These are phyloP conservation scores for Lepus oiostolus DNA, from an alignment of 2,797 vertebrate species.

Conservation along the genomic window DNA sequence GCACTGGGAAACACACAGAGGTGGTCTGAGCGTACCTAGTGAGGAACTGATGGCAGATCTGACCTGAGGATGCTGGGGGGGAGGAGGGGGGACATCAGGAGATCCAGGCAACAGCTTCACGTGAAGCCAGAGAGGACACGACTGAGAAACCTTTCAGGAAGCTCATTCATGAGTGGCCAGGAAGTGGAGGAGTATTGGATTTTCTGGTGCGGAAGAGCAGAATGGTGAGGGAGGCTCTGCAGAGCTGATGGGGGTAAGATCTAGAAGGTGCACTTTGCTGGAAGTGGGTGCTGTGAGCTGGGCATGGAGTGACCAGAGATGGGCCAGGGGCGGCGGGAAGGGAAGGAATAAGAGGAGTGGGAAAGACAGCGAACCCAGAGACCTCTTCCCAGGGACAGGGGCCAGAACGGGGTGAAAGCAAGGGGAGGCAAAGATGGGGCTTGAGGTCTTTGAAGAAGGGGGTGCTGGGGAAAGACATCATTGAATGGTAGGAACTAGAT, in stretches of 20 bases:
- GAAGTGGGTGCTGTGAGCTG: background rate
- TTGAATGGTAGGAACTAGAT: background rate
- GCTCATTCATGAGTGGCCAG: background rate
- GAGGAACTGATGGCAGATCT: background rate
- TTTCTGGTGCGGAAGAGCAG: background rate
- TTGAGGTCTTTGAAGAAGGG: background rate
- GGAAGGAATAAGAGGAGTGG: accelerated
- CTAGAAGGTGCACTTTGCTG: background rate
- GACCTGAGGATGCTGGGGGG: background rate
- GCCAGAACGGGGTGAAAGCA: background rate
- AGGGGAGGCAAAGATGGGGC: too few species aligned
- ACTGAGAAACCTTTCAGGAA: background rate
- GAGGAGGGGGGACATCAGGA: too few species aligned
- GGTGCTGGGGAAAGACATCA: background rate
- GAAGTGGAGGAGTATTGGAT: background rate
- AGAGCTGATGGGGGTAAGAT: too few species aligned
- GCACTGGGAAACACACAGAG: background rate
- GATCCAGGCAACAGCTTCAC: accelerated
- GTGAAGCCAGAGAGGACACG: background rate
- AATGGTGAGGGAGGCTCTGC: background rate
- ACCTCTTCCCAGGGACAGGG: background rate
- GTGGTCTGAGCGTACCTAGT: background rate
- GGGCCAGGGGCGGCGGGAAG: background rate
- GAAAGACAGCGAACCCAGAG: background rate
- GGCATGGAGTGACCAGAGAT: too few species aligned